Evolutionary conservation across 2,797 vertebrate genomes (phyloP).

Genomic region (Champsocephalus gunnari): DNA sequence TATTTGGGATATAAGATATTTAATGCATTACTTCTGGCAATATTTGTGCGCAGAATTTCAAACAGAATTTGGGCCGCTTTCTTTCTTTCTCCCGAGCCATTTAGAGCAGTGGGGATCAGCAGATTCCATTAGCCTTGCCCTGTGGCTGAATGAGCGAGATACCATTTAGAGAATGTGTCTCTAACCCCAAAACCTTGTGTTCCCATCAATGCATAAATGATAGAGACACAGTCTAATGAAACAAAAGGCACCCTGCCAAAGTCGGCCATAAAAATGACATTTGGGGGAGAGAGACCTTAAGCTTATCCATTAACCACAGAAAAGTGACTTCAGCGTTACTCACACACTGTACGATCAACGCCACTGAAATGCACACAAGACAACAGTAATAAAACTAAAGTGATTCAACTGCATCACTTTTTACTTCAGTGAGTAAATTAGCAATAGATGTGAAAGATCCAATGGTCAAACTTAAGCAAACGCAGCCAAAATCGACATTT

Average conservation of each 20-base stretch:
- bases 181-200: slow-evolving; percentile 81
- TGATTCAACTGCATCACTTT: slow-evolving; percentile 40
- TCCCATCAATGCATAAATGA: slow-evolving; percentile 86
- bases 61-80: slow-evolving; percentile 64
- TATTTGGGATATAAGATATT: slow-evolving; percentile 75
- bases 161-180: slow-evolving; percentile 83
- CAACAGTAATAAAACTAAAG: slow-evolving; percentile 49
- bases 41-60: slow-evolving; percentile 65
- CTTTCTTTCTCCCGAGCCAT: slow-evolving; percentile 68
- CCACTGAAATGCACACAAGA: slow-evolving; percentile 50
- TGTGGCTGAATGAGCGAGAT: slow-evolving; percentile 82
- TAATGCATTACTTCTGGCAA: slow-evolving; percentile 76
- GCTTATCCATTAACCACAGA: slow-evolving; percentile 77
- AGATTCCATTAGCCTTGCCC: slow-evolving; percentile 85
- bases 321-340: slow-evolving; percentile 60
- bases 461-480: slow-evolving; percentile 10
- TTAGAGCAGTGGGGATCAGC: slow-evolving; percentile 78
- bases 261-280: slow-evolving; percentile 83
- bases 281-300: slow-evolving; percentile 76
- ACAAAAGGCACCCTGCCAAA: slow-evolving; percentile 82
- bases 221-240: slow-evolving; percentile 85
- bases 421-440: slow-evolving; percentile 18
- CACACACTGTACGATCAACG: slow-evolving; percentile 36
- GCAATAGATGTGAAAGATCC: neutral
- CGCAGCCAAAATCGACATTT: slow-evolving; percentile 12